These are phyloP conservation scores for Uria aalge DNA, from an alignment of 2,113 vertebrate species.

Conservation along the genomic window DNA sequence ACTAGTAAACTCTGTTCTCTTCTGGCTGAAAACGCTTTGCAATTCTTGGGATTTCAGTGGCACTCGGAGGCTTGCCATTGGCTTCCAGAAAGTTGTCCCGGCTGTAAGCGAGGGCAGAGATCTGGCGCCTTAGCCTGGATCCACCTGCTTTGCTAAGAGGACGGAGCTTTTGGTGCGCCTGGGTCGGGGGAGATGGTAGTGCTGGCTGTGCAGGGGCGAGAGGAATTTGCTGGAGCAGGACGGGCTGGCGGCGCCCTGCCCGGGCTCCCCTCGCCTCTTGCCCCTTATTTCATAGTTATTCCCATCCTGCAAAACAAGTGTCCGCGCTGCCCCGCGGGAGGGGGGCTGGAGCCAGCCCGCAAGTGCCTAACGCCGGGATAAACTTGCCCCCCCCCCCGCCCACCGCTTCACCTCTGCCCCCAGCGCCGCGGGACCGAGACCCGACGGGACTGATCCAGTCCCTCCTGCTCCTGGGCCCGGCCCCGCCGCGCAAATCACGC, in stretches of 20 bases:
- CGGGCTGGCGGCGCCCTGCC: too few relatives aligned
- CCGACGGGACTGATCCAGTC: neutral
- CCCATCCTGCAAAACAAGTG: neutral
- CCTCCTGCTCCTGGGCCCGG: too few relatives aligned
- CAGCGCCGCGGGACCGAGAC: accelerated
- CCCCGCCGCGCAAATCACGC: too few relatives aligned
- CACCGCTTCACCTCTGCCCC: neutral
- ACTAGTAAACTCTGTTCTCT: neutral
- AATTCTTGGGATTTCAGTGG: neutral
- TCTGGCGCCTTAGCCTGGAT: neutral
- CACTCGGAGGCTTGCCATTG: neutral
- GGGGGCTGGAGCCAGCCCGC: neutral
- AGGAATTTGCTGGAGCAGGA: neutral
- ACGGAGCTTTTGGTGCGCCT: neutral
- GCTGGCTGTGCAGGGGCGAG: neutral
- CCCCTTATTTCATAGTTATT: neutral
- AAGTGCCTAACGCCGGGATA: neutral
- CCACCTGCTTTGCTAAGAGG: neutral
- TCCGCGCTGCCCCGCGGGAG: neutral
- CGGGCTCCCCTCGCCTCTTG: neutral
- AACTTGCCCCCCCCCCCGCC: neutral
- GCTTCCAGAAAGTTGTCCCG: neutral
- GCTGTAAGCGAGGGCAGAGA: neutral
- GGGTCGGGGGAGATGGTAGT: too few relatives aligned
- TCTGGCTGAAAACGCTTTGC: neutral